phyloP scores from a whole-genome alignment of 2,888 invertebrate genomes.

The Notodonta dromedarius region DNA sequence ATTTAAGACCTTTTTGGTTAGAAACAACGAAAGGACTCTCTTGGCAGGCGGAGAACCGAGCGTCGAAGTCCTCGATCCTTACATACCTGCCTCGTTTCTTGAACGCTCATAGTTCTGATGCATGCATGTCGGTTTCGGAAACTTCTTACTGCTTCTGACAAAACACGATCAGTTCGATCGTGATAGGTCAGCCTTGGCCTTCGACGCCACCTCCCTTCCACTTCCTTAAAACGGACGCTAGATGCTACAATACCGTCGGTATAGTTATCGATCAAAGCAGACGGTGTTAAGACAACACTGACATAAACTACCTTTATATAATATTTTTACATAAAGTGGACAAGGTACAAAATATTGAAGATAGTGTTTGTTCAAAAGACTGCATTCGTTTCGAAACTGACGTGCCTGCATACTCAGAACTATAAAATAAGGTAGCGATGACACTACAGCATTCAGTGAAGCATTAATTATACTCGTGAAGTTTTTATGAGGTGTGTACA shows the following conservation, averaged over 20 bases:
- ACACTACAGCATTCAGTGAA: not conserved
- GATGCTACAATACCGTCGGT: slow-evolving; percentile 6
- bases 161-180: slow-evolving; percentile 8
- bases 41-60: slow-evolving; percentile 6
- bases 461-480: not conserved
- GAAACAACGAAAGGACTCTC: not conserved
- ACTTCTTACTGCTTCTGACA: slow-evolving; percentile 7
- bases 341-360: not conserved
- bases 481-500: not conserved
- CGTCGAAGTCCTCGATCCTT: slow-evolving; percentile 3
- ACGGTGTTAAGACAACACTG: not conserved
- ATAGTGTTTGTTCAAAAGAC: not conserved
- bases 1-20: not conserved
- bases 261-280: not conserved
- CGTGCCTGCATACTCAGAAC: slow-evolving; percentile 8
- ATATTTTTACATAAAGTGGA: not conserved
- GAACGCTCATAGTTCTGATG: slow-evolving; percentile 6
- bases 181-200: slow-evolving; percentile 7
- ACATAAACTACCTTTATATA: slow-evolving; percentile 4
- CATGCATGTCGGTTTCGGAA: slow-evolving; percentile 10
- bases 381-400: slow-evolving; percentile 6
- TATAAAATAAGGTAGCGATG: not conserved
- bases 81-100: slow-evolving; percentile 9
- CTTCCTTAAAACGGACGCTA: slow-evolving; percentile 8
- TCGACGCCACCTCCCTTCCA: slow-evolving; percentile 6